Evolutionary conservation across 1,140 invertebrate genomes (phyloP).

Genomic region (Drosophila bipectinata): DNA sequence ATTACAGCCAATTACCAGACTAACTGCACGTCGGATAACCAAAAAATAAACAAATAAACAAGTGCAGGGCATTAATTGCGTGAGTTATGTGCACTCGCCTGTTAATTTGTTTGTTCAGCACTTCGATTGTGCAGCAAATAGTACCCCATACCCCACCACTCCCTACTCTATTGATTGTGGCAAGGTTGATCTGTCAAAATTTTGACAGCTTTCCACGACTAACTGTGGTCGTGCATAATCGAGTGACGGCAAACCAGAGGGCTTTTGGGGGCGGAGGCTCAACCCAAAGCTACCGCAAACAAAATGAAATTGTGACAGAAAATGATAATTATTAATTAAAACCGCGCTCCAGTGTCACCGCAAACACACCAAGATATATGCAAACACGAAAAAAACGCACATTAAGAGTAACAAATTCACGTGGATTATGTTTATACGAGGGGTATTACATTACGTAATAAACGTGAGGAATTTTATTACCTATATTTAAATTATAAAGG

Average conservation of each 20-base stretch:
- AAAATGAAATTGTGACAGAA: constrained; percentile 39
- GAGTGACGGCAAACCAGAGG: no score
- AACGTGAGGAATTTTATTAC: background rate
- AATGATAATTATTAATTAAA: constrained; percentile 76
- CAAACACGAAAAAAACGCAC: constrained; percentile 15
- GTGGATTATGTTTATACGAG: constrained; percentile 7
- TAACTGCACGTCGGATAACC: constrained; percentile 37
- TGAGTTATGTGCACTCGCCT: constrained; percentile 34
- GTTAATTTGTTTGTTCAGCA: constrained; percentile 43
- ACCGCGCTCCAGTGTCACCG: constrained; percentile 59
- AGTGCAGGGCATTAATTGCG: constrained; percentile 32
- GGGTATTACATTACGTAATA: constrained; percentile 2
- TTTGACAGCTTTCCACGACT: constrained; percentile 25
- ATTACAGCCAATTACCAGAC: constrained; percentile 43
- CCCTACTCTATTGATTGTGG: constrained; percentile 20
- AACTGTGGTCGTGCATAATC: constrained; percentile 34
- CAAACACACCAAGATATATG: constrained; percentile 34
- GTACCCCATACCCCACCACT: background rate
- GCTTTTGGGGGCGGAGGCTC: background rate
- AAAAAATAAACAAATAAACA: constrained; percentile 45
- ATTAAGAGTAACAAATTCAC: constrained; percentile 2
- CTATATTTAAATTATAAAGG: background rate
- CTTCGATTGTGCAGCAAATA: constrained; percentile 13
- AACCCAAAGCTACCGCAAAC: constrained; percentile 41
- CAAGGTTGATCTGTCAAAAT: constrained; percentile 38